Base-by-base conservation (phyloP, 2,797 vertebrate species). In the Hypotaenidia okinawae region DNA sequence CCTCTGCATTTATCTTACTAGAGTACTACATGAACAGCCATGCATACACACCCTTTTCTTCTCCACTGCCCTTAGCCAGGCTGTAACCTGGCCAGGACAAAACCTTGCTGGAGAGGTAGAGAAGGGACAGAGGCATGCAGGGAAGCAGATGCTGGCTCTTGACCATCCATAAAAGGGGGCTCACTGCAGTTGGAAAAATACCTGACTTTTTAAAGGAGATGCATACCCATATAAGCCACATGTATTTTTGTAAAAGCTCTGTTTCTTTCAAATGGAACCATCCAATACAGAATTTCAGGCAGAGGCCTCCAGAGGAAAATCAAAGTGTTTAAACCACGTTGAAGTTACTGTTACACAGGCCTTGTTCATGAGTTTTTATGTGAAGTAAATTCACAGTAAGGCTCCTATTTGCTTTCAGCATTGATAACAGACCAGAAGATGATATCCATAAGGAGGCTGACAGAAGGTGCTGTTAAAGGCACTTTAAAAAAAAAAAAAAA, bases 401-500 rank as follows among this genome's bases (percentile, higher is more conserved):
- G n/a, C 22, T 86, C 30, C 25, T 35, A 8, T 61, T 85, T 83
- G 66, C 47, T 85, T 92, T 90, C 84, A 86, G 77, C 39, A 67
- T 19, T 66, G 83, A 7, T 66, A 94, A 49, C 45, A 87, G 79
- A 84, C 18, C 64, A 78, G 74, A 85, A 77, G 93, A 89, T 12
- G 63, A 78, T 35, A 86, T 69, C 70, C 22, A 49, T 49, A 76
- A 79, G 76, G 27, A 94, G 27, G 51, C 47, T 93, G 80, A 77
- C 87, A 95, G 89, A 93, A 90, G 16, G 55, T 69, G 52, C n/a
- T 73, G 76, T 52, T 82, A 81, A 66, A 93, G 37, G 33, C 45
- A 47, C 18, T 45, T 45, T 19, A n/a, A 45, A 19, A 45, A 45
- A 43, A 43, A 18, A 43, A 45, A 45, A 45, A 45, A 45, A 45